Evolutionary conservation across 2,113 vertebrate species (phyloP), one percentile per base, ranked within the genome.

Genomic region (Opisthocomus hoazin): DNA sequence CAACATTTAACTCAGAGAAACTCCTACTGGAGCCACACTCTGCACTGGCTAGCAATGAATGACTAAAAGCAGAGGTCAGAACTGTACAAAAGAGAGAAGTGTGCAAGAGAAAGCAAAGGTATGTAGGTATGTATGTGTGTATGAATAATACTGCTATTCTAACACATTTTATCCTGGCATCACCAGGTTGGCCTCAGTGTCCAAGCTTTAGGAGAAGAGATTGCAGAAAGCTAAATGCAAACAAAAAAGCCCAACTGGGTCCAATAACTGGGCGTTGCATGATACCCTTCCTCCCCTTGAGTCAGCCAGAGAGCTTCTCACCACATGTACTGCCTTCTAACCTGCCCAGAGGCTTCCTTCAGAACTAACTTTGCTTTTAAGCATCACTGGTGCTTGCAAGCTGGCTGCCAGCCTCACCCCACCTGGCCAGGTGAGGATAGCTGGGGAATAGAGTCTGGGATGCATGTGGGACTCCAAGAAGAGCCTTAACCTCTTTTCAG

Each of bases 161-260:
- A 45, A 57, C 15, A 45, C 24, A 34, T 30, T 84, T 79, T 84
- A 89, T 19, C 17, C 37, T 61, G 36, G 66, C 12, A 86, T 50
- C 24, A 37, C 17, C 46, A 54, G 4, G 10, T 34, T 87, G n/a
- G 9, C 29, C 15, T 32, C 32, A 70, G 48, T 27, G 26, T 18
- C 34, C 23, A 60, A 41, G 27, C 22, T 93, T 76, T 56, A 65
- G 46, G 14, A 56, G 37, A 83, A 57, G 37, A 66, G 5, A 11
- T 24, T 87, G 16, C 36, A 73, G 43, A 79, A 63, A 83, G 13
- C 1, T n/a, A 68, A 83, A 22, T 19, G 30, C 20, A 90, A 90
- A 45, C 27, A 57, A 48, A 66, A 89, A 65, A 20, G 3, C 6
- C 2, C 56, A 65, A 20, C 4, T 0, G 1, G 2, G 2, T 70